phyloP scores from a whole-genome alignment of 92 coral and sea anemone species.

The Umimayanthus kanabou region DNA sequence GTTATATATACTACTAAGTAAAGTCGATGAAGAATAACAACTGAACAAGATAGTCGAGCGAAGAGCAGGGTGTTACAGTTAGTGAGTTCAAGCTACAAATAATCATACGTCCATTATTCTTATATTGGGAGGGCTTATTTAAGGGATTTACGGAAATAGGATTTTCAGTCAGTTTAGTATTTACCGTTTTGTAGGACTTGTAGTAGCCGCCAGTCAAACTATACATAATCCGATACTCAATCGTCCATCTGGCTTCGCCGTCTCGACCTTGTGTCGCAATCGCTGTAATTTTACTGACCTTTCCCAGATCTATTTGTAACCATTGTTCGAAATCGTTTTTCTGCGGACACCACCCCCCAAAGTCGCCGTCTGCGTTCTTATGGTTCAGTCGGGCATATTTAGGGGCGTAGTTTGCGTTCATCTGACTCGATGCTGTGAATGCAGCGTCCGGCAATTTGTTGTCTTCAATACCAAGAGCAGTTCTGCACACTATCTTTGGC shows the following conservation, averaged over 20 bases:
- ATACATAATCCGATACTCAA: conserved; percentile 8
- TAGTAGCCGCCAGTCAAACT: conserved; percentile 37
- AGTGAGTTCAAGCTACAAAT: too few species aligned
- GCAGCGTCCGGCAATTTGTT: neutral
- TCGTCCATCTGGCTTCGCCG: conserved; percentile 1
- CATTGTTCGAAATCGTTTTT: conserved; percentile 20
- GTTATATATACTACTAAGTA: too few species aligned
- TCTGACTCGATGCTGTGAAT: conserved; percentile 13
- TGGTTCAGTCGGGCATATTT: conserved; percentile 25
- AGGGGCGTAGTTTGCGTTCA: conserved; percentile 15
- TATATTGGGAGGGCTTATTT: too few species aligned
- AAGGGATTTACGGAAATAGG: too few species aligned
- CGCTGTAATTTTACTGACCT: conserved; percentile 20
- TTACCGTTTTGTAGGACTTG: conserved; percentile 23
- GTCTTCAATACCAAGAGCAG: conserved; percentile 18
- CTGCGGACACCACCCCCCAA: conserved; percentile 37
- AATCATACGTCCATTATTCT: too few species aligned
- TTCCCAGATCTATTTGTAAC: conserved; percentile 30
- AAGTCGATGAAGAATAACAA: too few species aligned
- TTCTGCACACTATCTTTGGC: conserved; percentile 23
- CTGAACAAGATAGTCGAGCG: too few species aligned
- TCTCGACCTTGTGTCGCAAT: conserved; percentile 34
- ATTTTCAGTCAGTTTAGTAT: too few species aligned
- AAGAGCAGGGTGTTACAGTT: too few species aligned
- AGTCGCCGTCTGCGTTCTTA: conserved; percentile 6